Evolutionary conservation across 37 sponge, comb jelly and placozoan species (phyloP).

Genomic region (Halisarca cf. caerulea): DNA sequence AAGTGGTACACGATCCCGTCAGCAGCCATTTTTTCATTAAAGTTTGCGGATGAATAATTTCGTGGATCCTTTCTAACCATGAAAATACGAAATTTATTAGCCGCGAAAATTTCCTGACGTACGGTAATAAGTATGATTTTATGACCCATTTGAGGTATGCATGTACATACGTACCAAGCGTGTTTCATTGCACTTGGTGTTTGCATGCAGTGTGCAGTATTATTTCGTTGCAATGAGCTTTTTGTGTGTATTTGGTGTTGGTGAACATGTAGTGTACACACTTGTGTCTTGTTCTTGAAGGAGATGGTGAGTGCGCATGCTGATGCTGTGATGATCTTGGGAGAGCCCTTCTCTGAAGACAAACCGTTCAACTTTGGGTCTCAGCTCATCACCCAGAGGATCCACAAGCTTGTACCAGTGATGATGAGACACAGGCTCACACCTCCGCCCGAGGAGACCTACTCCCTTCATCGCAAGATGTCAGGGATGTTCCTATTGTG

Average conservation of each 20-base stretch:
- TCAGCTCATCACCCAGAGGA: constrained; percentile 68
- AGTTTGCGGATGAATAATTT: too few species aligned
- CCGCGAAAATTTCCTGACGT: too few species aligned
- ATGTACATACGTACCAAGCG: neutral
- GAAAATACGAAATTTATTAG: too few species aligned
- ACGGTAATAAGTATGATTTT: too few species aligned
- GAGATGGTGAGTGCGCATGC: constrained; percentile 65
- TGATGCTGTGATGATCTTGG: constrained; percentile 73
- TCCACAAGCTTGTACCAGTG: constrained; percentile 68
- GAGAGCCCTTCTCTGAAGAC: constrained; percentile 72
- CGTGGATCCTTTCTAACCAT: too few species aligned
- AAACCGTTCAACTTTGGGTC: constrained; percentile 74
- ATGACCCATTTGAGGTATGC: too few species aligned
- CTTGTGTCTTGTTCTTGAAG: constrained; percentile 9
- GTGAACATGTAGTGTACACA: too few species aligned
- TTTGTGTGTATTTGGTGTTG: too few species aligned
- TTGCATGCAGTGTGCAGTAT: too few species aligned
- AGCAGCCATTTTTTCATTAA: too few species aligned
- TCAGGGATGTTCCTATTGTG: constrained; percentile 90
- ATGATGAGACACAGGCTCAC: constrained; percentile 81
- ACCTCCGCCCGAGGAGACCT: constrained; percentile 92
- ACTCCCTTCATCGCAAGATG: constrained; percentile 89
- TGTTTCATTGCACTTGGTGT: neutral
- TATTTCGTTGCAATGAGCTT: too few species aligned
- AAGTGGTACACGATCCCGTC: too few species aligned